Conservation (phyloP, 2,888 invertebrate species). For the Podabrus alpinus region DNA sequence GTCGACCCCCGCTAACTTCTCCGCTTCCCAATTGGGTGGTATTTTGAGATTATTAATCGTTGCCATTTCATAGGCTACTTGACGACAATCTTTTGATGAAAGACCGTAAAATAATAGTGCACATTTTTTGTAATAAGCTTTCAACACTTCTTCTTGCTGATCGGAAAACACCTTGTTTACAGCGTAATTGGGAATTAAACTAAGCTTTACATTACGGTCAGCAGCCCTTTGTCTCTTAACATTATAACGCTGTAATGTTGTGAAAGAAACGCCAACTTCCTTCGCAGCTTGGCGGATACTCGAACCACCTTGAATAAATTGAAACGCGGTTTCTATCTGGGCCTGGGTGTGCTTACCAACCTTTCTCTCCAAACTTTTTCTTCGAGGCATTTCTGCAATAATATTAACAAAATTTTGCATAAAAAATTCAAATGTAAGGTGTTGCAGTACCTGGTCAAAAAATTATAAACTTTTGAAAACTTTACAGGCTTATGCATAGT, state of each 20-base stretch:
- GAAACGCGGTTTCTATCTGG: no score
- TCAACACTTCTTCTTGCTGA: not conserved
- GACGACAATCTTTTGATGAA: not conserved
- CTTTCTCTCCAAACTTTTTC: no score
- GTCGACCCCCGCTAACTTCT: constrained; percentile 18
- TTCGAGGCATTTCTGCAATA: no score
- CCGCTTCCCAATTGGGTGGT: constrained; percentile 26
- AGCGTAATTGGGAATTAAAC: not conserved
- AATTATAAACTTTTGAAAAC: no score
- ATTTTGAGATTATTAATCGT: constrained; percentile 24
- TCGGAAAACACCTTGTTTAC: not conserved
- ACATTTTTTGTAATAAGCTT: constrained; percentile 10
- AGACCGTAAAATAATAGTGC: constrained; percentile 7
- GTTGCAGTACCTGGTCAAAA: no score
- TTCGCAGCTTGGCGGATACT: not conserved
- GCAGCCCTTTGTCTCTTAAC: not conserved
- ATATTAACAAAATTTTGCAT: no score
- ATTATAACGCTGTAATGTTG: not conserved
- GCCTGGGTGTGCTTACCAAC: no score
- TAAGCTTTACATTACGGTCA: not conserved
- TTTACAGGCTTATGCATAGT: no score
- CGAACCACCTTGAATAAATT: not conserved
- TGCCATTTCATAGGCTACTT: constrained; percentile 33
- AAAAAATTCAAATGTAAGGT: no score
- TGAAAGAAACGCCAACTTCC: not conserved